Percentiles rank a stretch among this genome's conserved stretches.
Evolutionary conservation across 1,140 invertebrate species (phyloP).

Genomic region (Zaprionus capensis): DNA sequence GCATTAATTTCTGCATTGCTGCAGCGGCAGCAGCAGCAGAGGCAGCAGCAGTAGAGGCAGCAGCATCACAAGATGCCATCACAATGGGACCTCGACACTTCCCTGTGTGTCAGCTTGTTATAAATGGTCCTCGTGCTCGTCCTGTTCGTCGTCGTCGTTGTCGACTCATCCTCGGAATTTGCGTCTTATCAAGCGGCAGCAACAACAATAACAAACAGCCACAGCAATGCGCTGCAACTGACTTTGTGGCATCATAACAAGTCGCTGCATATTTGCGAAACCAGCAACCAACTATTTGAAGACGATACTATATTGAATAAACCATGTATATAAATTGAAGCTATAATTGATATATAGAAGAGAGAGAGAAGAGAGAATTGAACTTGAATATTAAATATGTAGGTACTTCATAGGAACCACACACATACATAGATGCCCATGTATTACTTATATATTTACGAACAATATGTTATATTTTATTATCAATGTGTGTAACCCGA

Average conservation of each 20-base stretch:
- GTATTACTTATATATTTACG: no score
- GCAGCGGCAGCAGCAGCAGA: conserved; percentile 22
- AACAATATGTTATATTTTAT: no score
- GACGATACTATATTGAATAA: neutral
- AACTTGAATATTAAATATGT: no score
- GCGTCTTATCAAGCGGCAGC: conserved; percentile 58
- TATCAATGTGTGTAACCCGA: no score
- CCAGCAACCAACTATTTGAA: neutral
- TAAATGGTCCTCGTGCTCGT: conserved; percentile 59
- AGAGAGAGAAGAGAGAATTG: no score
- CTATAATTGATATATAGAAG: no score
- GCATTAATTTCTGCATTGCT: conserved; percentile 75
- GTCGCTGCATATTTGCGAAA: neutral
- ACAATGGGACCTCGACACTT: conserved; percentile 44
- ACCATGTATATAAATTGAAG: neutral
- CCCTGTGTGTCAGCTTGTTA: conserved; percentile 69
- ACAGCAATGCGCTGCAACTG: conserved; percentile 30
- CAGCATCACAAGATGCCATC: conserved; percentile 40
- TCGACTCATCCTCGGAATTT: conserved; percentile 60
- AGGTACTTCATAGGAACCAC: no score
- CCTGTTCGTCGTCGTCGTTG: conserved; percentile 20
- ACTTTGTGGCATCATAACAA: conserved; percentile 36
- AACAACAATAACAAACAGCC: conserved; percentile 16
- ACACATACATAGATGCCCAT: no score
- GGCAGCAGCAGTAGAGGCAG: neutral